A percentile compares a stretch with the other conserved stretches of the same genome.
These are phyloP conservation scores for Enteromius unitaeniatus DNA, from an alignment of 2,797 vertebrate genomes.

Conservation along the genomic window DNA sequence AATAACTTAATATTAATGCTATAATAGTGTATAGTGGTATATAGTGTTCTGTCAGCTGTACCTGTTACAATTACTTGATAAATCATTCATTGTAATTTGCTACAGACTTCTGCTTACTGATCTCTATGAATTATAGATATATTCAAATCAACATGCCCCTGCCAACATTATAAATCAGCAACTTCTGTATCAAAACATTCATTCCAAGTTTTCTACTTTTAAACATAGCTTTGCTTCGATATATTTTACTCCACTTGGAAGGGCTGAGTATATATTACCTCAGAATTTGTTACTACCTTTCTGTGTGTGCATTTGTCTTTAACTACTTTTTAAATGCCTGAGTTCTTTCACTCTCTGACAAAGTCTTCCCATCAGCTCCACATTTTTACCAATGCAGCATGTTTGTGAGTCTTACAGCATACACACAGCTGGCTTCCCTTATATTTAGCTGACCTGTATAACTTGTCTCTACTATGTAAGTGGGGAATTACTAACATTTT, in stretches of 20 bases:
- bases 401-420: not conserved
- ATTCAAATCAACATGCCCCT: not conserved
- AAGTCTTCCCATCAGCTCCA: not conserved
- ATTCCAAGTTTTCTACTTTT: not conserved
- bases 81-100: not conserved
- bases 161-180: not conserved
- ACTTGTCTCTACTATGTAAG: not conserved
- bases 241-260: not conserved
- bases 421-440: not conserved
- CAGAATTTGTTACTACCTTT: not conserved
- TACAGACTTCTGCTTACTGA: not conserved
- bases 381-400: not conserved
- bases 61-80: not conserved
- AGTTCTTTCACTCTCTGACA: constrained; percentile 3
- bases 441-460: not conserved
- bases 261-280: not conserved
- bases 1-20: not conserved
- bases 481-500: not conserved
- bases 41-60: not conserved
- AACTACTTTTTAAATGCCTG: not conserved
- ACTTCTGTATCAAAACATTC: not conserved
- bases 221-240: not conserved
- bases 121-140: not conserved
- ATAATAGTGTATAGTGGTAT: not conserved
- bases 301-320: not conserved